Conservation (phyloP, 2,113 vertebrate species). For the Prinia subflava region DNA sequence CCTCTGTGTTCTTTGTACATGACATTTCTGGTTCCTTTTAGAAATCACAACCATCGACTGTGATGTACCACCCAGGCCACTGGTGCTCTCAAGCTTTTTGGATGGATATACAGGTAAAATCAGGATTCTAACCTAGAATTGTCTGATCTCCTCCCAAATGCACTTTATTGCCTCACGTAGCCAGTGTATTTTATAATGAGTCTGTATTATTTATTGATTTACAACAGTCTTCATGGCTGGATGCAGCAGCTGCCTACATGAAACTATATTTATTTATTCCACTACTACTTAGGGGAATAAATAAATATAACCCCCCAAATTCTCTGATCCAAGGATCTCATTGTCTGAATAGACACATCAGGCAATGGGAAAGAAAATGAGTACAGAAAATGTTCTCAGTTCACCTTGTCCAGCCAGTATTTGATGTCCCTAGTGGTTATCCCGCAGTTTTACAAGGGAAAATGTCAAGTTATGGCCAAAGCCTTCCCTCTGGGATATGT, state of each 20-base stretch:
- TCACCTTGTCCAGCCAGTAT: neutral
- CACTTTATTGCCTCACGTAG: rapidly evolving
- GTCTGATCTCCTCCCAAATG: neutral
- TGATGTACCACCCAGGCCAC: rapidly evolving
- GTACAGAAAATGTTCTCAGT: neutral
- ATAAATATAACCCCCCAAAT: neutral
- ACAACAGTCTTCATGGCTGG: neutral
- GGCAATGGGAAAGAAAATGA: neutral
- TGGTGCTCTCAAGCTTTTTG: neutral
- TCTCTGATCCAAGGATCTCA: neutral
- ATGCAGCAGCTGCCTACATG: neutral
- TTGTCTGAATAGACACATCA: neutral
- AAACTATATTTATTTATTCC: neutral
- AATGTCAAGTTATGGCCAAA: neutral
- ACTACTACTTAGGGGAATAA: neutral
- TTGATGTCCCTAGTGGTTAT: neutral
- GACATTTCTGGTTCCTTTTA: neutral
- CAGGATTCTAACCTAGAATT: neutral
- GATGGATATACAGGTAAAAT: slow-evolving; percentile 53
- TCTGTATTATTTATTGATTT: neutral
- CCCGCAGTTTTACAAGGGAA: neutral
- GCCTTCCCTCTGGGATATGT: neutral
- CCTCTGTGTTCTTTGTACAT: neutral
- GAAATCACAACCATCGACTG: slow-evolving; percentile 30
- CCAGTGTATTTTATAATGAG: neutral